Evolutionary conservation across 2,797 vertebrate species (phyloP).

Genomic region (Nyctalus aviator): DNA sequence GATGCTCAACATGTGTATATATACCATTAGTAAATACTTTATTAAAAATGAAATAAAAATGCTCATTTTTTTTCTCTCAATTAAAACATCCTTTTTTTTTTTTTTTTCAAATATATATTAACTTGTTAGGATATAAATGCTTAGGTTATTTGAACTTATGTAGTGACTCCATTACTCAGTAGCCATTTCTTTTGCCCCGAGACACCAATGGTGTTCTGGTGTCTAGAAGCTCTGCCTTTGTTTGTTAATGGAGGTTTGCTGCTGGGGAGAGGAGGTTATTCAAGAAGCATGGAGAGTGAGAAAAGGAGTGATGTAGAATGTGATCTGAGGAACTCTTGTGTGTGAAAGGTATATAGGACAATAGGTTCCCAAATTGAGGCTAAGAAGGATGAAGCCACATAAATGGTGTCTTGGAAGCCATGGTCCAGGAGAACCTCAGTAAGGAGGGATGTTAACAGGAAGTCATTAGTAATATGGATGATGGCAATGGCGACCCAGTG

Average conservation of each 20-base stretch:
- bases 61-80: not conserved
- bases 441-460: not conserved
- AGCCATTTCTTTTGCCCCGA: conserved; percentile 7
- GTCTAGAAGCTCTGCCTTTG: not conserved
- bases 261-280: not conserved
- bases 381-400: not conserved
- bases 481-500: not conserved
- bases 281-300: not conserved
- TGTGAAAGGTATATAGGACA: not conserved
- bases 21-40: not conserved
- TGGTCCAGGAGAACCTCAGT: not conserved
- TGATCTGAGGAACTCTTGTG: not conserved
- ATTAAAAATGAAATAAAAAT: not conserved
- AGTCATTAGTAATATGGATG: not conserved
- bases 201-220: not conserved
- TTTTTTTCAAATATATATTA: not conserved
- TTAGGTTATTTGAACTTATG: not conserved
- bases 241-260: not conserved
- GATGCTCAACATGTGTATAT: not conserved
- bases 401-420: not conserved
- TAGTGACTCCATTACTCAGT: not conserved
- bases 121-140: not conserved
- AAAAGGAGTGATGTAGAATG: not conserved
- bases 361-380: not conserved
- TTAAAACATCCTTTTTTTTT: not conserved